Evolutionary conservation across 2,888 invertebrate genomes (phyloP).

Genomic region (Plusia festucae): DNA sequence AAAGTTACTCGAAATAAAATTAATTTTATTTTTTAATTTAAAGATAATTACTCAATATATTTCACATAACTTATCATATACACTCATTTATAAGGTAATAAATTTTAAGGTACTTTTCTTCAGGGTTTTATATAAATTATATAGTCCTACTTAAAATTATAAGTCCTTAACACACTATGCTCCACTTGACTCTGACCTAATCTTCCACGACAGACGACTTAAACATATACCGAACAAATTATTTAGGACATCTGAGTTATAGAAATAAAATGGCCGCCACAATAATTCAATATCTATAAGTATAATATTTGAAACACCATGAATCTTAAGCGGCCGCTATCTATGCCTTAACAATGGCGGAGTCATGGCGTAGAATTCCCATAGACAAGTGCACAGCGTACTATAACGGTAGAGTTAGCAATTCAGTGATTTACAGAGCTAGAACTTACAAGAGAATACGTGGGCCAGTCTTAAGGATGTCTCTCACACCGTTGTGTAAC

Average conservation of each 20-base stretch:
- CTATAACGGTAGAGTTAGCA: constrained; percentile 82
- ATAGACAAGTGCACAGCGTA: constrained; percentile 82
- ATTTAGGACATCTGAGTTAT: constrained; percentile 8
- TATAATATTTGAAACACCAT: constrained; percentile 53
- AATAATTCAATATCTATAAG: constrained; percentile 53
- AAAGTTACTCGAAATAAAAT: too few species aligned
- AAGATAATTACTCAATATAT: too few species aligned
- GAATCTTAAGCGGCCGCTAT: constrained; percentile 63
- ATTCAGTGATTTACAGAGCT: constrained; percentile 86
- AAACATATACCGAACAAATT: background rate
- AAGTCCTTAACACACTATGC: too few species aligned
- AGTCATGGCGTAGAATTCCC: constrained; percentile 75
- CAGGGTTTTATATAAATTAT: too few species aligned
- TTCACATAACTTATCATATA: too few species aligned
- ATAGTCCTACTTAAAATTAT: too few species aligned
- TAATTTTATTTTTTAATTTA: too few species aligned
- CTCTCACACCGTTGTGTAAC: constrained; percentile 65
- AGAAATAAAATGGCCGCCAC: constrained; percentile 36
- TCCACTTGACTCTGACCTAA: too few species aligned
- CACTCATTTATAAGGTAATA: too few species aligned
- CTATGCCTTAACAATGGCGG: constrained; percentile 69
- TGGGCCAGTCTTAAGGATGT: constrained; percentile 63
- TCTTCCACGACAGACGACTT: too few species aligned
- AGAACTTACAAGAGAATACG: constrained; percentile 77
- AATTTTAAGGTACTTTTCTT: too few species aligned